Evolutionary conservation across 2,113 vertebrate genomes (phyloP), one percentile per base, ranked within the genome.

Genomic region (Cottus gobio): DNA sequence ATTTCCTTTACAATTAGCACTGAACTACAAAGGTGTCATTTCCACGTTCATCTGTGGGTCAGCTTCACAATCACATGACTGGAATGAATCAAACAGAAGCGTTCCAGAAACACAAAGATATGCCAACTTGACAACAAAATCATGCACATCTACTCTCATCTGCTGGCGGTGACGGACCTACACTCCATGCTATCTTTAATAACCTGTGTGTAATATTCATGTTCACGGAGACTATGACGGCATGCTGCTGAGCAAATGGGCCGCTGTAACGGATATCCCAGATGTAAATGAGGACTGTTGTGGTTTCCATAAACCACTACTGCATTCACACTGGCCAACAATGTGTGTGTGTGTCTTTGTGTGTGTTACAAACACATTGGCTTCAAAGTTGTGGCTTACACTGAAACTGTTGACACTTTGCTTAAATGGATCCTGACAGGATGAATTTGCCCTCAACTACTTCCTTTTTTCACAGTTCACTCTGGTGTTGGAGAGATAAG

Each of bases 341-440:
- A 65, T 82, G 36, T 69, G 71, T 61, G 11, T 44, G 39, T 31
- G 74, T 68, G 69, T 46, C 62, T 31, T 20, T 76, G 26, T 62
- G 36, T 64, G 67, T 61, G 12, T 46, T 13, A 15, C 34, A 64
- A 48, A 73, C 16, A 54, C 57, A 86, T 90, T 90, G 90, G 71
- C 79, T 86, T 86, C 67, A 9, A 52, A 83, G 89, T 87, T 89
- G 78, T 84, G 36, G 90, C 81, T 56, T 64, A 70, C 8, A 15
- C 28, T 84, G 67, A 79, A 31, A 20, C 57, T 88, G 82, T 83
- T 86, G 83, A 90, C 77, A 63, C 80, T 85, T 65, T 63, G 46
- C 50, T 82, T 72, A 44, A 85, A 80, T 62, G 77, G 57, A 63
- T 58, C 52, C 63, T 37, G 56, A 66, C 73, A 67, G 82, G 62